These are phyloP conservation scores for Drosophila antonietae DNA, from an alignment of 2,888 invertebrate genomes.

Conservation along the genomic window DNA sequence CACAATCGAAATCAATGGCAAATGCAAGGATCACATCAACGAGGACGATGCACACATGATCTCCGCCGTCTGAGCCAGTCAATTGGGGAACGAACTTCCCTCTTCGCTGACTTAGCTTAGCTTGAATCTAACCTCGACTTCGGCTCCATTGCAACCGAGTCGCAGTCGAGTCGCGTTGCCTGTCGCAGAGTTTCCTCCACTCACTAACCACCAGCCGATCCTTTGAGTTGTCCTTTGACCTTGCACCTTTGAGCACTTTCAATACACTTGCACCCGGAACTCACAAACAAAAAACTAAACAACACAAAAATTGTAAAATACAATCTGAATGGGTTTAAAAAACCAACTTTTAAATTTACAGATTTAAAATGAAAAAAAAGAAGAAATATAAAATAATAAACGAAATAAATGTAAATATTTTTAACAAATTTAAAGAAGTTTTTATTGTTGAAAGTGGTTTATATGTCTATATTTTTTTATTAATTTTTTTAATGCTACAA, in stretches of 20 bases:
- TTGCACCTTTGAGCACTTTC: constrained; percentile 14
- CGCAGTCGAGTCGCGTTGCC: constrained; percentile 12
- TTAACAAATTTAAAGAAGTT: constrained; percentile 21
- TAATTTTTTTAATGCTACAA: too few relatives aligned
- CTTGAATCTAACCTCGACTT: background rate
- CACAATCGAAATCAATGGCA: constrained; percentile 64
- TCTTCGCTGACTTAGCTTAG: background rate
- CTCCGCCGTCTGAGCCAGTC: constrained; percentile 69
- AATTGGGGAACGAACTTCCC: background rate
- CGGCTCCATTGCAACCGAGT: background rate
- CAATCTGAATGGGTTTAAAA: constrained; percentile 61
- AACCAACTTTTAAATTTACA: constrained; percentile 46
- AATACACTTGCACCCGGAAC: constrained; percentile 26
- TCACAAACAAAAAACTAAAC: constrained; percentile 16
- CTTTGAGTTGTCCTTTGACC: background rate
- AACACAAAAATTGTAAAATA: constrained; percentile 66
- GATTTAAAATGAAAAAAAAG: constrained; percentile 20
- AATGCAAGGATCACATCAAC: constrained; percentile 65
- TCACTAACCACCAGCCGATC: constrained; percentile 15
- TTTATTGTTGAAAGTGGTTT: background rate
- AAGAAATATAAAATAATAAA: background rate
- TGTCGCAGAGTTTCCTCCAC: background rate
- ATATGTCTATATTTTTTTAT: background rate
- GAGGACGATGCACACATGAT: constrained; percentile 81
- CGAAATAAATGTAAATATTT: constrained; percentile 78